Conservation (phyloP, 2,113 vertebrate genomes). For the Planiliza haematocheilus region DNA sequence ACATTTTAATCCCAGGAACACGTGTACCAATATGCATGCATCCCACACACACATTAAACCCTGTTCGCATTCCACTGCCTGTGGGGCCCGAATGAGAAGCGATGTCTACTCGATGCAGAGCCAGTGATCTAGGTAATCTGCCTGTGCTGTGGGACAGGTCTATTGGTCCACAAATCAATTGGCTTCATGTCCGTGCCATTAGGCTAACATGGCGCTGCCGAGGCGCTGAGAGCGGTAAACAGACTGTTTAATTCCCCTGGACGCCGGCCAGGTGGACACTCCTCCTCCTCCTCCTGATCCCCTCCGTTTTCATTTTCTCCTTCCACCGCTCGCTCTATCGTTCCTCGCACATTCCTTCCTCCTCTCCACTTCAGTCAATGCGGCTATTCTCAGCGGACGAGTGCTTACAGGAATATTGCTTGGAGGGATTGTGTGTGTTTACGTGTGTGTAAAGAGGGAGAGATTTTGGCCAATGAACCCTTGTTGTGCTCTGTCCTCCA, state of each 20-base stretch:
- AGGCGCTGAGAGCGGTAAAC: slow-evolving; percentile 72
- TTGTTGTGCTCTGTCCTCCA: slow-evolving; percentile 76
- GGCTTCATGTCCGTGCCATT: slow-evolving; percentile 76
- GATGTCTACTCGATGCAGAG: slow-evolving; percentile 69
- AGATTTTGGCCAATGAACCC: slow-evolving; percentile 80
- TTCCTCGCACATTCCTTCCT: slow-evolving; percentile 59
- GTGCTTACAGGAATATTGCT: slow-evolving; percentile 78
- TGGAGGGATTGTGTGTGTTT: slow-evolving; percentile 67
- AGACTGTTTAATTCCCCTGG: slow-evolving; percentile 79
- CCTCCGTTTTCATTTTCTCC: slow-evolving; percentile 36
- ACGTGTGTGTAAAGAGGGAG: slow-evolving; percentile 59
- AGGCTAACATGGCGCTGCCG: slow-evolving; percentile 75
- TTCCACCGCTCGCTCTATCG: slow-evolving; percentile 45
- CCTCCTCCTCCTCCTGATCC: slow-evolving; percentile 54
- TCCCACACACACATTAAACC: slow-evolving; percentile 47
- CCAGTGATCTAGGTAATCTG: slow-evolving; percentile 80
- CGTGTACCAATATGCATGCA: slow-evolving; percentile 12
- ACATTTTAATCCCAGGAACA: slow-evolving; percentile 24
- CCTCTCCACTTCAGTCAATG: slow-evolving; percentile 72
- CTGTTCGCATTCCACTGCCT: slow-evolving; percentile 54
- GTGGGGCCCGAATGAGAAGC: slow-evolving; percentile 53
- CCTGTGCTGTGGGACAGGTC: slow-evolving; percentile 74
- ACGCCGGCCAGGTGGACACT: slow-evolving; percentile 76
- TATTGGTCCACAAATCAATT: slow-evolving; percentile 80
- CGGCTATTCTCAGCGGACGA: slow-evolving; percentile 71